phyloP scores from a whole-genome alignment of 1,140 invertebrate species.

The Hermatobates lingyangjiaoensis region DNA sequence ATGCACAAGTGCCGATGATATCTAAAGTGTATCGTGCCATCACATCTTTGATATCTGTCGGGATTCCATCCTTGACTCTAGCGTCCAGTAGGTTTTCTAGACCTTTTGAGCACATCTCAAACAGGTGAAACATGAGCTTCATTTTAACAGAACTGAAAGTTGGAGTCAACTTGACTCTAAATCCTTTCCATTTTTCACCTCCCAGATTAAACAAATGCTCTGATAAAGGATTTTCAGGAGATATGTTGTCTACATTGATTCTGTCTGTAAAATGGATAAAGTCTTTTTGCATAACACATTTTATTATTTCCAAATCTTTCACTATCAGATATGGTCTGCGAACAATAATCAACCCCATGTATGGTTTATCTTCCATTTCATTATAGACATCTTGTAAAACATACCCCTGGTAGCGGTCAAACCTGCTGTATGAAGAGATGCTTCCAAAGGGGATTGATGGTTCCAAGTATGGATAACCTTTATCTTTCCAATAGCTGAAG shows the following conservation, averaged over 20 bases:
- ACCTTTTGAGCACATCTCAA: slow-evolving; percentile 20
- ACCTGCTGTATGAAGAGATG: background rate
- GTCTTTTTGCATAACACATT: slow-evolving; percentile 29
- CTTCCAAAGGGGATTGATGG: background rate
- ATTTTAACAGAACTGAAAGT: slow-evolving; percentile 30
- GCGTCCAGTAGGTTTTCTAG: slow-evolving; percentile 1
- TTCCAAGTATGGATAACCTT: background rate
- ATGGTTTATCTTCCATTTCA: slow-evolving; percentile 20
- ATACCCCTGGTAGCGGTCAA: background rate
- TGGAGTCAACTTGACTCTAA: slow-evolving; percentile 36
- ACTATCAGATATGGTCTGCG: slow-evolving; percentile 28
- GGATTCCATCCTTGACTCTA: background rate
- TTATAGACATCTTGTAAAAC: background rate
- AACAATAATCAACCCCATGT: slow-evolving; percentile 27
- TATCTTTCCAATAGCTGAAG: background rate
- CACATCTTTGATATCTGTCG: slow-evolving; percentile 27
- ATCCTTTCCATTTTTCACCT: slow-evolving; percentile 30
- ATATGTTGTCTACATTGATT: slow-evolving; percentile 25
- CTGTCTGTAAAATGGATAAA: slow-evolving; percentile 27
- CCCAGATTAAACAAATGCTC: slow-evolving; percentile 16
- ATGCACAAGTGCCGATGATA: slow-evolving; percentile 32
- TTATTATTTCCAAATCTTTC: slow-evolving; percentile 31
- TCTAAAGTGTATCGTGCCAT: slow-evolving; percentile 29
- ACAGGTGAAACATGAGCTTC: slow-evolving; percentile 24
- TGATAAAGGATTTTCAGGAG: slow-evolving; percentile 19